Evolutionary conservation across 2,888 invertebrate genomes (phyloP), one percentile per base, ranked within the genome.

Genomic region (Cyaniris semiargus): DNA sequence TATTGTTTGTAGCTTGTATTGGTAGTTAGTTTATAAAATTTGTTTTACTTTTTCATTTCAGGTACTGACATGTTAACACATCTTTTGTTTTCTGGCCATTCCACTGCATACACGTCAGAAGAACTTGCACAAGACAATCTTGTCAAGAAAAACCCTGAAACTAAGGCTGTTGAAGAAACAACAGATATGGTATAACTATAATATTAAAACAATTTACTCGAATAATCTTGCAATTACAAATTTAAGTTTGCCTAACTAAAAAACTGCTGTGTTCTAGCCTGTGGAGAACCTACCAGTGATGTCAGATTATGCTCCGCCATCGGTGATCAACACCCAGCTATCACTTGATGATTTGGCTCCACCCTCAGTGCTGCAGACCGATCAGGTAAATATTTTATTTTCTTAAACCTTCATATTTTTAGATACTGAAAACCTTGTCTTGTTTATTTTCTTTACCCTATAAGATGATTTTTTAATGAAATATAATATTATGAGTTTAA

Each of bases 271-370:
- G 27, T 48, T 44, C 6, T 18, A 86, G 88, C 77, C 85, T 1
- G 85, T 84, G 80, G 92, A 91, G 13, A 86, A 34, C 38, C 83
- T 84, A 70, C 81, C 88, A 0, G 80, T 87, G 0, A 84, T 93
- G 70, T 58, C 90, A 1, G 94, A 94, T 83, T 94, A 94, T 84
- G 92, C 92, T 34, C 94, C 94, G 10, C 94, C 94, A 0, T 93
- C 94, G 0, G 93, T 94, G 23, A 91, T 94, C 81, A 94, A 93
- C 87, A 93, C 94, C 76, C 94, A 94, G 84, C 87, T 94, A 79
- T 94, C 94, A 5, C 86, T 94, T 18, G 94, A 94, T 79, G 94
- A 94, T 84, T 85, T 94, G 48, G 94, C 94, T 5, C 94, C 94
- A 44, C 94, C 94, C 1, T 94, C 94, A 0, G 93, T 94, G 15